These are phyloP conservation scores for Tinea pellionella DNA, from an alignment of 2,888 invertebrate species.

Conservation along the genomic window DNA sequence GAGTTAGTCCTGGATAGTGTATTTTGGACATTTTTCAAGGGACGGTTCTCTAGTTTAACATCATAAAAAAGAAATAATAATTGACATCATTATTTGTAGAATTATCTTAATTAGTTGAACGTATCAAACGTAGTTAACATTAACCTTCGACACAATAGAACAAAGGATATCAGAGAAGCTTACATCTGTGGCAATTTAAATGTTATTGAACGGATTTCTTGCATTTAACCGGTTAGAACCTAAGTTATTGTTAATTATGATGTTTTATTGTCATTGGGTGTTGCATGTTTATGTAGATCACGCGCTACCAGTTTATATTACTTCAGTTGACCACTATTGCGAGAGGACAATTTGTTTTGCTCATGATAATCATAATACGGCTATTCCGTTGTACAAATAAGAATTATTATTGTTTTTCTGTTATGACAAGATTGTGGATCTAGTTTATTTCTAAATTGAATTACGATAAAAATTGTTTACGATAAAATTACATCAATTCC, in stretches of 20 bases:
- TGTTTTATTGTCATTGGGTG: not conserved
- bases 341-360: not conserved
- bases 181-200: not conserved
- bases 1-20: too few species aligned
- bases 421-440: not conserved
- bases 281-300: not conserved
- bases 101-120: not conserved
- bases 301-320: not conserved
- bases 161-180: not conserved
- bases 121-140: not conserved
- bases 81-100: too few species aligned
- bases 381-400: not conserved
- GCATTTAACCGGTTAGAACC: not conserved
- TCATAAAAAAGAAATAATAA: too few species aligned
- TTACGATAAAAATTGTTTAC: too few species aligned
- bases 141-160: slow-evolving; percentile 1
- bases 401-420: not conserved
- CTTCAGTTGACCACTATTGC: not conserved
- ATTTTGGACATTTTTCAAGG: too few species aligned
- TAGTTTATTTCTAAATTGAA: too few species aligned
- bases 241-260: too few species aligned
- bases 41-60: too few species aligned
- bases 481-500: too few species aligned
- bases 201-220: slow-evolving; percentile 1
- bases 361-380: not conserved